Evolutionary conservation across 2,888 invertebrate genomes (phyloP).

Genomic region (Hipparchia semele): DNA sequence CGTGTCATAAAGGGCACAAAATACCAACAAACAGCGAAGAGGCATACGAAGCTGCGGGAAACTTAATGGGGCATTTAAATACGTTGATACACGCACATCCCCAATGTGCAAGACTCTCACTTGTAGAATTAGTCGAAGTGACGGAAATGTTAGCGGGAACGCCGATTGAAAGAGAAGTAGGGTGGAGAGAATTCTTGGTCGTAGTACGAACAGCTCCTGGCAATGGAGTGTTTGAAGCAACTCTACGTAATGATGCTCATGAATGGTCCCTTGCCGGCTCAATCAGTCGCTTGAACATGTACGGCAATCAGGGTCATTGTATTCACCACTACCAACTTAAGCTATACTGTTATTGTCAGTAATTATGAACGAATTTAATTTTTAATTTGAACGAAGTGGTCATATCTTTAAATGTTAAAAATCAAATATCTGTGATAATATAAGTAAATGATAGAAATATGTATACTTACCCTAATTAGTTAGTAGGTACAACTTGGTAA

Average conservation of each 20-base stretch:
- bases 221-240: conserved; percentile 90
- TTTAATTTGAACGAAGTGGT: too few relatives aligned
- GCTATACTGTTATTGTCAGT: conserved; percentile 89
- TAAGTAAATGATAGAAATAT: background rate
- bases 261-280: conserved; percentile 85
- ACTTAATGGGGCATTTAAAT: conserved; percentile 87
- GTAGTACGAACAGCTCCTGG: conserved; percentile 86
- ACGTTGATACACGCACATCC: conserved; percentile 81
- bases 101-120: conserved; percentile 85
- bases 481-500: background rate
- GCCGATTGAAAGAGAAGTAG: conserved; percentile 60
- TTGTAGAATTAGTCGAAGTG: conserved; percentile 86
- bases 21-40: conserved; percentile 77
- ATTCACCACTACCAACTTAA: conserved; percentile 89
- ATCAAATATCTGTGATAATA: conserved; percentile 18
- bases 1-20: conserved; percentile 88
- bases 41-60: conserved; percentile 83
- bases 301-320: conserved; percentile 91
- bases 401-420: background rate
- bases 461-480: background rate
- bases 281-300: conserved; percentile 90
- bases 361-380: conserved; percentile 25
- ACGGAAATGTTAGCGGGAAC: conserved; percentile 82
- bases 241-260: conserved; percentile 76
- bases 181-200: conserved; percentile 85